Conservation (phyloP, 2,113 vertebrate species). For the Microtus oregoni region DNA sequence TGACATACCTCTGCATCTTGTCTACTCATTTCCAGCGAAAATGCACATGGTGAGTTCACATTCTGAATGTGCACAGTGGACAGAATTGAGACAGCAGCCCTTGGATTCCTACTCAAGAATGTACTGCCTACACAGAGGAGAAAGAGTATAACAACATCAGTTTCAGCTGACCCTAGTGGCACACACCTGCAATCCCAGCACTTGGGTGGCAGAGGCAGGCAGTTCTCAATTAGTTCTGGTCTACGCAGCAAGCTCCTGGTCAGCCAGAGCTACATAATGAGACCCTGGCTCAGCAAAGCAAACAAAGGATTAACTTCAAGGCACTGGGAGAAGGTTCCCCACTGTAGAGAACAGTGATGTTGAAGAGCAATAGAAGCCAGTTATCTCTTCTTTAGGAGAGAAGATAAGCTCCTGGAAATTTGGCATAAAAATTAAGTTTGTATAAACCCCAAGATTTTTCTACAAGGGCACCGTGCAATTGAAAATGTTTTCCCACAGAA, state of each 20-base stretch:
- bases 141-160: slow-evolving; percentile 7
- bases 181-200: not conserved
- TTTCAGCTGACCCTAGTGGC: not conserved
- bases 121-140: not conserved
- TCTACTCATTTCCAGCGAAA: slow-evolving; percentile 45
- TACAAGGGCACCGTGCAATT: slow-evolving; percentile 49
- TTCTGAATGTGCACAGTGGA: not conserved
- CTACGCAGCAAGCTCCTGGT: not conserved
- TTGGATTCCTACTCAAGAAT: slow-evolving; percentile 7
- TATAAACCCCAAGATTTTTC: slow-evolving; percentile 57
- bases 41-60: not conserved
- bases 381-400: slow-evolving; percentile 48
- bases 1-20: slow-evolving; percentile 30
- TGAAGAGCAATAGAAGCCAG: slow-evolving; percentile 6
- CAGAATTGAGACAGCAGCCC: not conserved
- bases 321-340: not conserved
- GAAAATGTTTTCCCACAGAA: slow-evolving; percentile 48
- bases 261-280: not conserved
- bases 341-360: slow-evolving; percentile 14
- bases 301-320: not conserved
- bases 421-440: slow-evolving; percentile 63
- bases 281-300: not conserved
- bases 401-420: slow-evolving; percentile 45
- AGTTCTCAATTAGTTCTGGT: not conserved
- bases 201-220: not conserved